Base-by-base conservation (phyloP, 2,888 invertebrate species). In the Apodemia hepburni region DNA sequence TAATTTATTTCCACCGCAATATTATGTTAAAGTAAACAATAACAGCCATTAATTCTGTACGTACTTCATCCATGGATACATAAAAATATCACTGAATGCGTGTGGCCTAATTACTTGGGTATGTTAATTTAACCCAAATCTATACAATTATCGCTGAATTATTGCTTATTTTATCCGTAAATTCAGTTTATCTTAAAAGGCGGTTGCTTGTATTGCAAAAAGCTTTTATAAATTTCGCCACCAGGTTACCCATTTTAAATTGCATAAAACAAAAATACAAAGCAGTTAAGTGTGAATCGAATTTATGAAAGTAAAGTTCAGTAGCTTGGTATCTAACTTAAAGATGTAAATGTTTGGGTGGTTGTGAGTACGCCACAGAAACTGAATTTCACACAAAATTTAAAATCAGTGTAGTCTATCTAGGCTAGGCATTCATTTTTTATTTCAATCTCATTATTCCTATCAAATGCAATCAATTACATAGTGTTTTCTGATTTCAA, bases 121-220 rank as follows among this genome's bases (percentile, higher is more conserved):
- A 54, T 22, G 22, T 54, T 27, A 54, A 22, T 42, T 42, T 54
- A 51, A 51, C 51, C 22, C 51, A 51, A 17, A 18, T 12, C 18
- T 51, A 54, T 54, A 54, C 54, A 54, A 54, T 54, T 54, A 54
- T 27, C 15, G 3, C 18, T 49, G 49, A 49, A 49, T 49, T 49
- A 33, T 33, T 33, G 9, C 33, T 33, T 33, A 54, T 15, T 54
- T 22, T 49, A 49, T 18, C 49, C 18, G 18, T 49, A 9, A 9
- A 49, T 49, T 11, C 11, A 18, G 11, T n/a, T 49, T 49, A 49
- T 49, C 49, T 49, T 49, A 18, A 18, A 49, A 49, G 49, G 11
- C 7, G 17, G 17, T 17, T 49, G 29, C 33, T 33, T 51, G 49
- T 18, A 18, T 51, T 51, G 18, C 49, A 51, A 51, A 51, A 51